A percentile compares a stretch with the other conserved stretches of the same genome.
These are phyloP conservation scores for Scelioninae gen. 2 DNA, from an alignment of 2,888 invertebrate genomes.

Conservation along the genomic window DNA sequence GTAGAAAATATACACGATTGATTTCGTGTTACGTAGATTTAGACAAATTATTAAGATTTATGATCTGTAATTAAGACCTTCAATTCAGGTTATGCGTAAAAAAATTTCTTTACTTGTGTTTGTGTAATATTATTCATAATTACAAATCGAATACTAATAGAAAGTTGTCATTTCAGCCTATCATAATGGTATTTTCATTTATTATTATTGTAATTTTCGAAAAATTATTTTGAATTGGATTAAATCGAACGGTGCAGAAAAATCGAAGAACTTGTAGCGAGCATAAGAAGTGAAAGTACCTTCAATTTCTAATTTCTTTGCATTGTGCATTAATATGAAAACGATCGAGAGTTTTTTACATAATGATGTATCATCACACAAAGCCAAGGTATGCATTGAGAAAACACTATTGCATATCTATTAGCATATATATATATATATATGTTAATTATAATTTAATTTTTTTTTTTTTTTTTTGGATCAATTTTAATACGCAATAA, in stretches of 20 bases:
- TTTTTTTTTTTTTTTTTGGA: too few species aligned
- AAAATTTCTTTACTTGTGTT: slow-evolving; percentile 2
- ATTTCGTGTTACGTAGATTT: background rate
- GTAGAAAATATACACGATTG: background rate
- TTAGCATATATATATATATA: slow-evolving; percentile 5
- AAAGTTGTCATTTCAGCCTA: slow-evolving; percentile 29
- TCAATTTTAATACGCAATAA: too few species aligned
- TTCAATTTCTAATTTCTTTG: slow-evolving; percentile 49
- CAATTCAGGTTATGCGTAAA: background rate
- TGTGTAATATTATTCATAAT: slow-evolving; percentile 12
- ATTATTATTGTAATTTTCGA: background rate
- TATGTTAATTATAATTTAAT: slow-evolving; percentile 3
- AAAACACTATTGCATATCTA: slow-evolving; percentile 1
- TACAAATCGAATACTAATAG: slow-evolving; percentile 3
- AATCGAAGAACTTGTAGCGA: slow-evolving; percentile 10
- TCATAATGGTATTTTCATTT: too few species aligned
- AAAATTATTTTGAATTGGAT: background rate
- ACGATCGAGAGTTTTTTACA: slow-evolving; percentile 37
- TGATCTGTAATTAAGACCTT: background rate
- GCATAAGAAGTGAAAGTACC: slow-evolving; percentile 43
- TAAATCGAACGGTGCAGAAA: slow-evolving; percentile 14
- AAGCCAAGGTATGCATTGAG: background rate
- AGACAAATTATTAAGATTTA: background rate
- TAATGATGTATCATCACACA: slow-evolving; percentile 20
- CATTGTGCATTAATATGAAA: slow-evolving; percentile 45